Percentiles rank a stretch among this genome's conserved stretches.
Evolutionary conservation across 2,113 vertebrate species (phyloP).

Genomic region (Corythornis cristatus): DNA sequence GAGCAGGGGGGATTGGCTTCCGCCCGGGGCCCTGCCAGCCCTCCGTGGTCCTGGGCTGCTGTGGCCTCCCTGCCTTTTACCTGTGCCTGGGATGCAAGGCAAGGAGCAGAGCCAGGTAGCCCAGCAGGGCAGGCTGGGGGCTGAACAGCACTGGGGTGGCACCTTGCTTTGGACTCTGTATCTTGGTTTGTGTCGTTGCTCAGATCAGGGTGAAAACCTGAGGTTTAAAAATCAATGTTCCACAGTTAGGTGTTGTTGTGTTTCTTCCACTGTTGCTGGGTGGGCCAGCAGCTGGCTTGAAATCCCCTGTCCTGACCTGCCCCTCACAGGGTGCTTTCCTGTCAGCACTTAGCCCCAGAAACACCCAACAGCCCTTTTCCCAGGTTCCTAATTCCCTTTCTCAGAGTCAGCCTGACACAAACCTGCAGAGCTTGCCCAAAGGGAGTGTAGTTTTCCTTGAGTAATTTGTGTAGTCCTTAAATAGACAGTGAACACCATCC

Average conservation of each 20-base stretch:
- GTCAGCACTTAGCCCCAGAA: neutral
- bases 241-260: neutral
- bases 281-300: neutral
- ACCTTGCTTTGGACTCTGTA: accelerated
- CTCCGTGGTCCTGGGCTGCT: neutral
- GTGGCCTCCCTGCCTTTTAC: accelerated
- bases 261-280: neutral
- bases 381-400: neutral
- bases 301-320: neutral
- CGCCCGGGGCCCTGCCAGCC: accelerated
- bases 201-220: neutral
- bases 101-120: accelerated
- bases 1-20: neutral
- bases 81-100: accelerated
- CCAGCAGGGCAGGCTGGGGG: neutral
- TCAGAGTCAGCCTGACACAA: neutral
- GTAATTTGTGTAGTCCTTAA: neutral
- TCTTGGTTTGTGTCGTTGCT: neutral
- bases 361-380: neutral
- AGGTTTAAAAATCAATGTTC: neutral
- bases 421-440: neutral
- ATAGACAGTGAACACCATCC: neutral
- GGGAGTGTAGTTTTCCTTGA: neutral
- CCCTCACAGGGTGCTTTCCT: neutral
- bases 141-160: accelerated